phyloP scores from a whole-genome alignment of 1,140 invertebrate genomes.

The Drosophila elegans region DNA sequence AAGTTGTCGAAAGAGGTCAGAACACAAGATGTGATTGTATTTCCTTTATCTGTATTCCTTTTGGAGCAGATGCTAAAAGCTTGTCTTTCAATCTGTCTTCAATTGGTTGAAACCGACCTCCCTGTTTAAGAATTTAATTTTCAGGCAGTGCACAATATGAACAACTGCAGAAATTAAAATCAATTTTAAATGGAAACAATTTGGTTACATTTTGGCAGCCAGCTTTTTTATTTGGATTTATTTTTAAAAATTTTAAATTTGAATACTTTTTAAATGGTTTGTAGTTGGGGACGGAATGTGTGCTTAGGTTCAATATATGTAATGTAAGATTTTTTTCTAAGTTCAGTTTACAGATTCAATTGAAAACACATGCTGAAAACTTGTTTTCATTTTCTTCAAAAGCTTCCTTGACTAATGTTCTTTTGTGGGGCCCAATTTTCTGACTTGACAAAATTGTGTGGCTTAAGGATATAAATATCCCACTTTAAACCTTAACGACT shows the following conservation, averaged over 20 bases:
- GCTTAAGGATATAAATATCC: constrained; percentile 10
- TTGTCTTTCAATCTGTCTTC: constrained; percentile 14
- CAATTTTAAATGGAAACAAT: background rate
- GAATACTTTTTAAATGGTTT: too few species aligned
- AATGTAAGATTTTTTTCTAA: background rate
- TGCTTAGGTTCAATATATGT: too few species aligned
- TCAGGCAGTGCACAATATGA: background rate
- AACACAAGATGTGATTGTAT: constrained; percentile 21
- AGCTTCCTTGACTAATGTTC: constrained; percentile 16
- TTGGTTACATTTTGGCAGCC: too few species aligned
- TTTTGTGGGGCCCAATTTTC: background rate
- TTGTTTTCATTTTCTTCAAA: constrained; percentile 19
- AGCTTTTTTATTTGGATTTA: too few species aligned
- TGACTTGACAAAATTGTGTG: constrained; percentile 6
- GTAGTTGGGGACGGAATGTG: too few species aligned
- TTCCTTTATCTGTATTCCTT: constrained; percentile 28
- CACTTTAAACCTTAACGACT: constrained; percentile 21
- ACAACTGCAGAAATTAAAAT: background rate
- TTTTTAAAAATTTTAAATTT: too few species aligned
- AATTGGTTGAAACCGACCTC: background rate
- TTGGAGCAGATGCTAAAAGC: constrained; percentile 14
- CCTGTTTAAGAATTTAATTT: background rate
- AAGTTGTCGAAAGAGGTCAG: constrained; percentile 22
- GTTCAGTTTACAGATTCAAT: too few species aligned
- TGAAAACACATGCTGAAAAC: too few species aligned